Conservation (phyloP, 2,113 vertebrate species). For the Ploceus nigricollis region DNA sequence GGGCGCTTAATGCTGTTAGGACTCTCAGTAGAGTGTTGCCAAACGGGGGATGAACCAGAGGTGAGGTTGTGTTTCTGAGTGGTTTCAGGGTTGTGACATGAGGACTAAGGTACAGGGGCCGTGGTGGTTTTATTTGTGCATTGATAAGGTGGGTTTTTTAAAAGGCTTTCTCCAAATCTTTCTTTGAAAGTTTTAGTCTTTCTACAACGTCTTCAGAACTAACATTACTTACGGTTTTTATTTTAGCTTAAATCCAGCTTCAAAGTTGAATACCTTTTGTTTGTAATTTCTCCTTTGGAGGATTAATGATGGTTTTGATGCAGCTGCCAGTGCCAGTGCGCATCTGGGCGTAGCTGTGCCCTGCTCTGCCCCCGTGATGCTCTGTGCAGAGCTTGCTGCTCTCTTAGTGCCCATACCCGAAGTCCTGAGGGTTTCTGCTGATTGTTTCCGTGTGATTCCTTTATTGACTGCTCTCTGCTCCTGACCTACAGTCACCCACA, state of each 20-base stretch:
- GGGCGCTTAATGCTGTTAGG: rapidly evolving
- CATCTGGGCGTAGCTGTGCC: neutral
- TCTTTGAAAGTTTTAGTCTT: neutral
- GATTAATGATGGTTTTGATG: neutral
- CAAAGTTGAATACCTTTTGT: neutral
- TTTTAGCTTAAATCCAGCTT: neutral
- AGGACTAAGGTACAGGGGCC: neutral
- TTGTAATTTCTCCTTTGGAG: neutral
- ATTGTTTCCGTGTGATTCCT: rapidly evolving
- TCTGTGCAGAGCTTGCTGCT: neutral
- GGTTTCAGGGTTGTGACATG: neutral
- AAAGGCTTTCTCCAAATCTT: neutral
- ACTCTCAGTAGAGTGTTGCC: neutral
- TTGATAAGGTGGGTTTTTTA: neutral
- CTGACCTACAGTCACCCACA: neutral
- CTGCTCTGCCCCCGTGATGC: neutral
- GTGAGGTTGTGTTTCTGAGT: neutral
- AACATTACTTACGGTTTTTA: neutral
- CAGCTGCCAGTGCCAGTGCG: neutral
- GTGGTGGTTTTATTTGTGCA: neutral
- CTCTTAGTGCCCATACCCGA: too few species aligned
- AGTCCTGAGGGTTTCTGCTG: neutral
- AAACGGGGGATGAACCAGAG: too few species aligned
- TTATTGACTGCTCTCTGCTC: rapidly evolving
- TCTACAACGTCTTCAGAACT: neutral